Evolutionary conservation across 1,140 invertebrate species (phyloP), one percentile per base, ranked within the genome.

Genomic region (Bombus terrestris): DNA sequence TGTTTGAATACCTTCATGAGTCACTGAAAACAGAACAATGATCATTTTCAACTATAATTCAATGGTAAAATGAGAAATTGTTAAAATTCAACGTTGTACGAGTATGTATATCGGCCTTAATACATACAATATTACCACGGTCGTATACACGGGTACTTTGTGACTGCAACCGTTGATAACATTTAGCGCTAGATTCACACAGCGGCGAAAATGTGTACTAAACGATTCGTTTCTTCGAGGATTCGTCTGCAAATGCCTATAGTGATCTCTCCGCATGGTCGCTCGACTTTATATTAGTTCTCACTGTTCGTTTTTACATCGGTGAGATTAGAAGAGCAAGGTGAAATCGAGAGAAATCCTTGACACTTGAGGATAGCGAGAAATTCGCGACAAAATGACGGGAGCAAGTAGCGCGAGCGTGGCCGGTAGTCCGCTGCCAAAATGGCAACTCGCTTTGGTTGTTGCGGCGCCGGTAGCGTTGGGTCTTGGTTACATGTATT

Each of bases 381-480:
- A 47, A 62, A 88, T 81, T 83, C 2, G 4, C 6, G 28, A 81
- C 39, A 41, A 62, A 73, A 94, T 94, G 94, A 87, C 92, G 41
- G 89, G 92, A n/a, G 80, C 88, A 81, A 91, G 88, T 75, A 92
- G 93, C 80, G 86, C 91, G 62, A 90, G 88, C 88, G 80, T 89
- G 77, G 86, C 93, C 71, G 86, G 91, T 75, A 91, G 91, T 90
- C 88, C 93, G 10, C 92, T 96, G 92, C 95, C 96, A 75, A 97
- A 96, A 94, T 98, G 97, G 97, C 97, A 97, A 95, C 95, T 98
- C 80, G 97, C 97, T 80, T 94, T 98, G 53, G 96, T 97, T 62
- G 95, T 98, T 69, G 98, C 98, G 86, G 97, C 97, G 87, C 98
- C 98, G 87, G 96, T 98, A 87, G 97, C 97, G 64, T 95, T 98